phyloP scores from a whole-genome alignment of 2,113 vertebrate genomes.

The Apeltes quadracus region DNA sequence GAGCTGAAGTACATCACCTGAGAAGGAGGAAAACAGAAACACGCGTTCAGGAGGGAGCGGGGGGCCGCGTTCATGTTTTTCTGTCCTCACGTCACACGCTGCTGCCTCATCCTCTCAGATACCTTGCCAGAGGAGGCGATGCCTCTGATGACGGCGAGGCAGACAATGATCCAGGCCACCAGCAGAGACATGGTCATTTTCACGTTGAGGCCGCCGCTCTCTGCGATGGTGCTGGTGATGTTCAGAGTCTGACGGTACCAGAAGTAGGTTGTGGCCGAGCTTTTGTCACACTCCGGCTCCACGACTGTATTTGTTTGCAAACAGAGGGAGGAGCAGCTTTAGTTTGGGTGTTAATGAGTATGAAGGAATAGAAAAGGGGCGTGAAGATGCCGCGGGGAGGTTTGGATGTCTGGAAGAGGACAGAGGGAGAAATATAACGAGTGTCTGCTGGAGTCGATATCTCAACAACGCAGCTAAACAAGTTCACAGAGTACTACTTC shows the following conservation, averaged over 20 bases:
- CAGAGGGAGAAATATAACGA: conserved; percentile 19
- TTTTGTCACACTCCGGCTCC: conserved; percentile 95
- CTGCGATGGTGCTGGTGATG: conserved; percentile 93
- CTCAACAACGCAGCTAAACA: conserved; percentile 35
- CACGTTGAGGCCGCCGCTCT: conserved; percentile 93
- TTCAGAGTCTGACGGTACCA: conserved; percentile 97
- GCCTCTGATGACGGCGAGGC: conserved; percentile 93
- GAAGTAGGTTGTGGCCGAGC: conserved; percentile 98
- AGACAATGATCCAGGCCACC: conserved; percentile 93
- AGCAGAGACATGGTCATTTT: conserved; percentile 95
- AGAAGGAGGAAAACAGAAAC: neutral
- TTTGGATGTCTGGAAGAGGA: neutral
- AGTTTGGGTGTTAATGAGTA: conserved; percentile 3
- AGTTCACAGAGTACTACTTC: no score
- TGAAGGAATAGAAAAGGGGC: neutral
- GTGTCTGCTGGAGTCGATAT: conserved; percentile 49
- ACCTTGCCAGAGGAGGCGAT: conserved; percentile 99
- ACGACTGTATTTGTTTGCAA: conserved; percentile 80
- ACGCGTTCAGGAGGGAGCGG: neutral
- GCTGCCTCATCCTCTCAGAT: neutral
- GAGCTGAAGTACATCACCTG: conserved; percentile 99
- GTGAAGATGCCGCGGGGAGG: conserved; percentile 8
- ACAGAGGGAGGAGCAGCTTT: conserved; percentile 9
- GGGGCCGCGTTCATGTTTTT: neutral
- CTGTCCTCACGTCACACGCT: neutral